Percentiles rank a stretch among this genome's conserved stretches.
Conservation (phyloP, 2,797 vertebrate species). For the Megaceryle alcyon region DNA sequence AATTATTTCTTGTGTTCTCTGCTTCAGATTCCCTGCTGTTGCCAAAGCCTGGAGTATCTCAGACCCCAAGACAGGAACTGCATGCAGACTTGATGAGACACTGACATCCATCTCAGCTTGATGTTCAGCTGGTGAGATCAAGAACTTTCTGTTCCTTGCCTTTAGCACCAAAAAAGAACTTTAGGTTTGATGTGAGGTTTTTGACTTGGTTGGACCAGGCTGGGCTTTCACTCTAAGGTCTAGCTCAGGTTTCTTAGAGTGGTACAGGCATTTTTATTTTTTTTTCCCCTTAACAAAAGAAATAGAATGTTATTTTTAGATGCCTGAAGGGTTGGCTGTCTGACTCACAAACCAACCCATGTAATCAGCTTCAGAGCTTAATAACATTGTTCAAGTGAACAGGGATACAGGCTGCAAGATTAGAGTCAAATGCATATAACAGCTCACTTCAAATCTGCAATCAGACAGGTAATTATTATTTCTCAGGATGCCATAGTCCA, state of each 20-base stretch:
- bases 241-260: slow-evolving; percentile 7
- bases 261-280: slow-evolving; percentile 6
- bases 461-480: slow-evolving; percentile 72
- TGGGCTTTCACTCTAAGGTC: slow-evolving; percentile 43
- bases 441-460: slow-evolving; percentile 48
- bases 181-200: not conserved
- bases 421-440: slow-evolving; percentile 41
- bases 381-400: slow-evolving; percentile 61
- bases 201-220: not conserved
- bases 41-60: not conserved
- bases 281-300: not conserved
- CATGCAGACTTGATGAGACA: not conserved
- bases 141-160: not conserved
- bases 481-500: slow-evolving; percentile 50
- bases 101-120: not conserved
- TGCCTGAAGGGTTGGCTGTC: slow-evolving; percentile 33
- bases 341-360: slow-evolving; percentile 62
- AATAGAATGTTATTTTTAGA: slow-evolving; percentile 69
- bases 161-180: not conserved
- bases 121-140: not conserved
- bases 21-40: not conserved
- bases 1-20: not conserved
- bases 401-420: slow-evolving; percentile 4
- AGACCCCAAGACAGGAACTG: not conserved
- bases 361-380: slow-evolving; percentile 72